Percentiles rank a stretch among this genome's conserved stretches.
These are phyloP conservation scores for Drosophila quadrilineata DNA, from an alignment of 1,140 invertebrate genomes.

Conservation along the genomic window DNA sequence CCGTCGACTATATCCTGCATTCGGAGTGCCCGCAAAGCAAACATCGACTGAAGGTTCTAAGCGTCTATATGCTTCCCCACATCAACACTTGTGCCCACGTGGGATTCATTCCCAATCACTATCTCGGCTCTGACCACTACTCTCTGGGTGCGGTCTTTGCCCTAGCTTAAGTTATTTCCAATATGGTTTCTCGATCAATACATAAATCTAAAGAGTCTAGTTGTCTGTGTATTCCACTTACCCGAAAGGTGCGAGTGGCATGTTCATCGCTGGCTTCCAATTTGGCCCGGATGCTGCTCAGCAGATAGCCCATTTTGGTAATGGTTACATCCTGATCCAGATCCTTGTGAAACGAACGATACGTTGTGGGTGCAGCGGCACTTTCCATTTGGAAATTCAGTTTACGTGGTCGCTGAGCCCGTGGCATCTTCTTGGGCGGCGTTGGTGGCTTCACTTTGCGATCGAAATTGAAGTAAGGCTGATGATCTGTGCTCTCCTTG, in stretches of 20 bases:
- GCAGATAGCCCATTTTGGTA: slow-evolving; percentile 69
- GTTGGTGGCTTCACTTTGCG: slow-evolving; percentile 63
- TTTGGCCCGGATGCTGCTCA: slow-evolving; percentile 69
- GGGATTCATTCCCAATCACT: slow-evolving; percentile 87
- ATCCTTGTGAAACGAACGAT: slow-evolving; percentile 72
- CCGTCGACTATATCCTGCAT: slow-evolving; percentile 92
- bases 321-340: slow-evolving; percentile 72
- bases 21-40: slow-evolving; percentile 22
- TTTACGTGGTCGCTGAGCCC: slow-evolving; percentile 58
- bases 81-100: slow-evolving; percentile 83
- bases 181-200: no score
- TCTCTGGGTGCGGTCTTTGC: slow-evolving; percentile 83
- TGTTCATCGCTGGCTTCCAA: slow-evolving; percentile 68
- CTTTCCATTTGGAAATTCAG: slow-evolving; percentile 47
- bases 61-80: slow-evolving; percentile 85
- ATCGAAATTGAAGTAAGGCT: slow-evolving; percentile 65
- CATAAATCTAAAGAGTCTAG: not conserved
- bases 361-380: slow-evolving; percentile 39
- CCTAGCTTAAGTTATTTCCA: slow-evolving; percentile 33
- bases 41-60: slow-evolving; percentile 53
- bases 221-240: slow-evolving; percentile 36
- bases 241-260: slow-evolving; percentile 63
- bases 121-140: slow-evolving; percentile 90
- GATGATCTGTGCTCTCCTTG: slow-evolving; percentile 19
- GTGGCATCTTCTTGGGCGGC: slow-evolving; percentile 54